phyloP scores from a whole-genome alignment of 1,140 invertebrate species.

The Brachionus koreanus region DNA sequence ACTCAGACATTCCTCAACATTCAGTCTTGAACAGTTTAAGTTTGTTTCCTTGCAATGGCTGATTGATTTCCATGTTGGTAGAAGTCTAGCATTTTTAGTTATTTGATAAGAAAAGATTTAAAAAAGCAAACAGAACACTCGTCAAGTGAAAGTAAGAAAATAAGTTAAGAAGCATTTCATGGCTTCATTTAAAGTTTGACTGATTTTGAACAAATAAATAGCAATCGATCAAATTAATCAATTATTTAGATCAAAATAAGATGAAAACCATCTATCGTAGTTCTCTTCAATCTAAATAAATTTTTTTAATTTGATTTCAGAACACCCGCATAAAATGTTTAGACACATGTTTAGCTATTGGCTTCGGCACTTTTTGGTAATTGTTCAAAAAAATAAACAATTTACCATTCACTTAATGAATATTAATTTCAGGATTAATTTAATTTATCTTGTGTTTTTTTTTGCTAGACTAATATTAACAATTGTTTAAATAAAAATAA shows the following conservation, averaged over 20 bases:
- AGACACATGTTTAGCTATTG: conserved; percentile 27
- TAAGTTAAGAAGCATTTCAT: not conserved
- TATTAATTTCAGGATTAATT: conserved; percentile 24
- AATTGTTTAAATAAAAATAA: not conserved
- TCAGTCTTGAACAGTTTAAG: too few species aligned
- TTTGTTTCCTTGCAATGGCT: too few species aligned
- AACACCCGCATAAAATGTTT: conserved; percentile 12
- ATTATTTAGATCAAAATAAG: not conserved
- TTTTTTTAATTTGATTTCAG: not conserved
- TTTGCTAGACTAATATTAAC: not conserved
- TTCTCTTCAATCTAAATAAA: not conserved
- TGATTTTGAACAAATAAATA: not conserved
- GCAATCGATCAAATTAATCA: not conserved
- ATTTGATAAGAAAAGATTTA: too few species aligned
- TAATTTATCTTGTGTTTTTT: not conserved
- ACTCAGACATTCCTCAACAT: too few species aligned
- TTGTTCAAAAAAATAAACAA: not conserved
- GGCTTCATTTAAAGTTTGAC: not conserved
- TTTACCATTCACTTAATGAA: conserved; percentile 28
- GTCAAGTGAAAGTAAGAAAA: not conserved
- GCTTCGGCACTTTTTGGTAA: conserved; percentile 14
- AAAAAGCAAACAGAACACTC: too few species aligned
- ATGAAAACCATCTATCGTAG: not conserved
- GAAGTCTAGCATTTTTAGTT: too few species aligned
- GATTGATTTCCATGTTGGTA: too few species aligned